phyloP scores from a whole-genome alignment of 2,113 vertebrate genomes.

The Origma solitaria region DNA sequence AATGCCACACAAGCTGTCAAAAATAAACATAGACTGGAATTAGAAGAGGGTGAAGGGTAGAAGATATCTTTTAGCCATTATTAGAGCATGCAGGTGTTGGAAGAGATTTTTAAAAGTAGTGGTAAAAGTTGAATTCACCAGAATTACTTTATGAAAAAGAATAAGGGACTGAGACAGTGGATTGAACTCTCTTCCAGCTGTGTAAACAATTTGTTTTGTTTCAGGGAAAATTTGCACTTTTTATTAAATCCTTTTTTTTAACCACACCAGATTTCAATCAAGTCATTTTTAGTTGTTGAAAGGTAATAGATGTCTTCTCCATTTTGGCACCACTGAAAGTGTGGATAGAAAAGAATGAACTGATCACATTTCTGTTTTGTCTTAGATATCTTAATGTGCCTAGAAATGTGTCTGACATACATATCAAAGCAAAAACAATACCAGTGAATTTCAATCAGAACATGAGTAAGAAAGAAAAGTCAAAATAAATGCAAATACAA shows the following conservation, averaged over 20 bases:
- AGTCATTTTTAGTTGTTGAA: background rate
- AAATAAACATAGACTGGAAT: background rate
- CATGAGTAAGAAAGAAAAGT: background rate
- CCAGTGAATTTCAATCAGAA: background rate
- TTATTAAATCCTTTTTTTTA: background rate
- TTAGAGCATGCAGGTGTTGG: background rate
- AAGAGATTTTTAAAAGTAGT: background rate
- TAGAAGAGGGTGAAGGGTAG: rapidly evolving
- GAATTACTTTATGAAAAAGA: background rate
- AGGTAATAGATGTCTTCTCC: background rate
- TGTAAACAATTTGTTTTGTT: background rate
- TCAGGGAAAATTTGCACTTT: background rate
- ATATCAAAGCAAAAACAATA: background rate
- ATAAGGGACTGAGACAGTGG: background rate
- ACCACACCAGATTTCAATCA: background rate
- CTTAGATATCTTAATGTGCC: background rate
- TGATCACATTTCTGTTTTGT: background rate
- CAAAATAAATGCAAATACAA: background rate
- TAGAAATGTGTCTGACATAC: background rate
- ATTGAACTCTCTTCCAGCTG: background rate
- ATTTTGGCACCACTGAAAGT: background rate
- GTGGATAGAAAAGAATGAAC: background rate
- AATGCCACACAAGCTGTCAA: background rate
- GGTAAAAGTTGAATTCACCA: background rate
- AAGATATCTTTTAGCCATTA: background rate